Base-by-base conservation (phyloP, 2,888 invertebrate genomes). In the Slavum lentiscoides region DNA sequence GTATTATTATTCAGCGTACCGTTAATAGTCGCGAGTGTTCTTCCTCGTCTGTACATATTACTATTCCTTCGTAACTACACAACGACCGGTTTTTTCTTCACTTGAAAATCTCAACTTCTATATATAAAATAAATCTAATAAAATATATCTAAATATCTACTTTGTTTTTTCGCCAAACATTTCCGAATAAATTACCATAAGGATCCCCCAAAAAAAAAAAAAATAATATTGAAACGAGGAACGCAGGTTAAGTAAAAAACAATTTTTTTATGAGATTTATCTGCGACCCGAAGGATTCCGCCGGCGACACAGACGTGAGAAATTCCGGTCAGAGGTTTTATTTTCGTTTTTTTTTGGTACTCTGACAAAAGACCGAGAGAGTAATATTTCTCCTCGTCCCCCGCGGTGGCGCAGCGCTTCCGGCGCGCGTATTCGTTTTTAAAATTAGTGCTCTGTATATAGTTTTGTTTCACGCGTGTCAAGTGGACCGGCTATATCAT, bases 401-500 rank as follows among this genome's bases (percentile, higher is more conserved):
- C 55, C 39, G 8, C 19, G 68, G 61, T 19, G 39, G 43, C 21
- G 17, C n/a, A 11, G 61, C 62, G 61, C 62, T 62, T 77, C 77
- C 77, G 77, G 77, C 62, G 70, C 62, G 70, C 53, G 30, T 30
- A 30, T 30, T 72, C 55, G 70, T 80, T 80, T 80, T 80, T 72
- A 72, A 80, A 80, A 80, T 80, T 80, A 80, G 80, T 72, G 66
- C 80, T 30, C 30, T 30, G 30, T 43, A 72, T 43, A 72, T 53
- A 80, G 80, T 80, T 80, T 80, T 80, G 80, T 80, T 80, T 80
- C 80, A 72, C 62, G 72, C 62, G 72, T 72, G 70, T 70, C 80
- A 66, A 80, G 80, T 80, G 72, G 72, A 72, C 80, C 80, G 30
- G 64, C 80, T 64, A 80, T 80, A 80, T 80, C 80, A 80, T 80